phyloP scores from a whole-genome alignment of 2,888 invertebrate genomes.

The Anoplius nigerrimus region DNA sequence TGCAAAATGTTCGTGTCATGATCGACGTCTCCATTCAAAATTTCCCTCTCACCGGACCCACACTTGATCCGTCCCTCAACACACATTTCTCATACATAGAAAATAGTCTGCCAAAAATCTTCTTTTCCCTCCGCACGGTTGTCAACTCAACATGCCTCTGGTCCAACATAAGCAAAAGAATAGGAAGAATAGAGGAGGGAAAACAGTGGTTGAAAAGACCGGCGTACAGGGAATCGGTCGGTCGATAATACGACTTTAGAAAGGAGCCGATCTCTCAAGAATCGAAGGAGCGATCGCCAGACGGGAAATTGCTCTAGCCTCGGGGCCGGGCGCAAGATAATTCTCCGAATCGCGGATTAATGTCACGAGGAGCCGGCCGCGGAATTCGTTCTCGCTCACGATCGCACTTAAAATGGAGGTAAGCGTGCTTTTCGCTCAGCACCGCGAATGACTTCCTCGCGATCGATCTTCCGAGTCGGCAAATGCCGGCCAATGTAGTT shows the following conservation, averaged over 20 bases:
- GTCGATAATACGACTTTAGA: constrained; percentile 10
- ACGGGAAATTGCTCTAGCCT: constrained; percentile 17
- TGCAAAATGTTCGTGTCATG: too few species aligned
- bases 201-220: too few species aligned
- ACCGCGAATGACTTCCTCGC: constrained; percentile 53
- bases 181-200: too few species aligned
- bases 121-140: too few species aligned
- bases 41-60: too few species aligned
- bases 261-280: constrained; percentile 20
- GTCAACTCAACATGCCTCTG: too few species aligned
- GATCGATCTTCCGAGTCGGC: constrained; percentile 58
- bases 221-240: background rate
- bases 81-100: too few species aligned
- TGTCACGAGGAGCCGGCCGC: constrained; percentile 18
- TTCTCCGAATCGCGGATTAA: constrained; percentile 32
- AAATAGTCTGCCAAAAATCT: too few species aligned
- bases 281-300: constrained; percentile 5
- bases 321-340: constrained; percentile 34
- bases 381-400: constrained; percentile 22
- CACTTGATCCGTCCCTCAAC: too few species aligned
- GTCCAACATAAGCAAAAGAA: too few species aligned
- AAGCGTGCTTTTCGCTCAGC: constrained; percentile 34
- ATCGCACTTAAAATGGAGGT: constrained; percentile 31
- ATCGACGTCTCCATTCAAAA: too few species aligned
- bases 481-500: constrained; percentile 47